A percentile compares a stretch with the other conserved stretches of the same genome.
These are phyloP conservation scores for Otolemur crassicaudatus DNA, from an alignment of 2,797 vertebrate species.

Conservation along the genomic window DNA sequence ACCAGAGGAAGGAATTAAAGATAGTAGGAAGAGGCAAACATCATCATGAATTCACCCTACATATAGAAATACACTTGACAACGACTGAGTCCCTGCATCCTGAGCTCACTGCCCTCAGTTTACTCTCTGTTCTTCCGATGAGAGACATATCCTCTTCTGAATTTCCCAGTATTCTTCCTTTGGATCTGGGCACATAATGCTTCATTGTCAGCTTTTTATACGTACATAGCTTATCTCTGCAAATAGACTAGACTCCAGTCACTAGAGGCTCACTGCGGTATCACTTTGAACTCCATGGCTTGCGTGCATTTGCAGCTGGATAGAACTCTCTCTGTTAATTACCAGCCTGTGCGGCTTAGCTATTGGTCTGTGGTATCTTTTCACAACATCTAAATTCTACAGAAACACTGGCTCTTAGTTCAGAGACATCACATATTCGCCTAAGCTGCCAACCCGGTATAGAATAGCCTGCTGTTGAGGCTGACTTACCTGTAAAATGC, in stretches of 20 bases:
- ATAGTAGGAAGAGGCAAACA: neutral
- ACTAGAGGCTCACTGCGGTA: neutral
- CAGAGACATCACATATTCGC: neutral
- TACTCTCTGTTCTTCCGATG: neutral
- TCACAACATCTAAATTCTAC: neutral
- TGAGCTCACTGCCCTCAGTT: neutral
- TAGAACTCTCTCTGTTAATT: neutral
- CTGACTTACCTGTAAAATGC: constrained; percentile 94
- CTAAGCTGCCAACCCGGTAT: neutral
- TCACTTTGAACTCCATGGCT: neutral
- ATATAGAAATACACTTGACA: neutral
- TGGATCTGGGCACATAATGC: neutral
- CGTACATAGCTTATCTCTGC: neutral
- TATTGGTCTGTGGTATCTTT: neutral
- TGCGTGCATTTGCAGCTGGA: neutral
- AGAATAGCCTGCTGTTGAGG: neutral
- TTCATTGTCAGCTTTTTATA: neutral
- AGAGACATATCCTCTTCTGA: neutral
- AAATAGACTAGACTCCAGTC: neutral
- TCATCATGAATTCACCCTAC: neutral
- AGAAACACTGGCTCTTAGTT: neutral
- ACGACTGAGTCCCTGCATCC: neutral
- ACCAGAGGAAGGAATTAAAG: neutral
- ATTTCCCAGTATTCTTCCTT: neutral
- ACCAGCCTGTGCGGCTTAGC: neutral